Base-by-base conservation (phyloP, 92 coral and sea anemone genomes). In the Virgularia gustaviana region DNA sequence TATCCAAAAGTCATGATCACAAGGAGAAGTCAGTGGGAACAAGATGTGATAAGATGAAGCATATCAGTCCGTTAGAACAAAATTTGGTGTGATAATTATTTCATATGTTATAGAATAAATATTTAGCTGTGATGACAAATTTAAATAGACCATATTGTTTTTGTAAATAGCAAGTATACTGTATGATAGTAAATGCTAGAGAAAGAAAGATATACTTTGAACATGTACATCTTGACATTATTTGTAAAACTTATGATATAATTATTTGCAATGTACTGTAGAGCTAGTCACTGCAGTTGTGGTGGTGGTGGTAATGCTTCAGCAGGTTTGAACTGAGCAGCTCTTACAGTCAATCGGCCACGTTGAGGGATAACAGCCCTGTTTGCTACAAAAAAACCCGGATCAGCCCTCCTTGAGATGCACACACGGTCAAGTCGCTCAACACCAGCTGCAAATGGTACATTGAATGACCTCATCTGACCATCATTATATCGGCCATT, bases 1-100 rank as follows among this genome's bases (percentile, higher is more conserved):
- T 81, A 75, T 41, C 64, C 78, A 44, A 71, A 71, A 57, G 8
- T 71, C 4, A 19, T 36, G 42, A 37, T 79, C 9, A 71, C 79
- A 39, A 36, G 72, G 16, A 41, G 45, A 30, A 78, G 83, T 5
- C 25, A n/a, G 29, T 79, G 83, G 83, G 64, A 18, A 11, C 54
- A 73, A 25, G 35, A 24, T 71, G 79, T 78, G 0, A 15, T 68
- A 2, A 27, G 19, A 4, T 63, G 44, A 32, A 60, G 81, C 49
- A 45, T 2, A 45, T 2, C 53, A 45, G 53, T 45, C 53, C 53
- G 53, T n/a, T n/a, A n/a, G n/a, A n/a, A n/a, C n/a, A n/a, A n/a
- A n/a, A n/a, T n/a, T n/a, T n/a, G n/a, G n/a, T n/a, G n/a, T n/a
- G n/a, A n/a, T n/a, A n/a, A n/a, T n/a, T n/a, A n/a, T n/a, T n/a